A percentile compares a stretch with the other conserved stretches of the same genome.
Conservation (phyloP, 2,888 invertebrate species). For the Stenurella melanura region DNA sequence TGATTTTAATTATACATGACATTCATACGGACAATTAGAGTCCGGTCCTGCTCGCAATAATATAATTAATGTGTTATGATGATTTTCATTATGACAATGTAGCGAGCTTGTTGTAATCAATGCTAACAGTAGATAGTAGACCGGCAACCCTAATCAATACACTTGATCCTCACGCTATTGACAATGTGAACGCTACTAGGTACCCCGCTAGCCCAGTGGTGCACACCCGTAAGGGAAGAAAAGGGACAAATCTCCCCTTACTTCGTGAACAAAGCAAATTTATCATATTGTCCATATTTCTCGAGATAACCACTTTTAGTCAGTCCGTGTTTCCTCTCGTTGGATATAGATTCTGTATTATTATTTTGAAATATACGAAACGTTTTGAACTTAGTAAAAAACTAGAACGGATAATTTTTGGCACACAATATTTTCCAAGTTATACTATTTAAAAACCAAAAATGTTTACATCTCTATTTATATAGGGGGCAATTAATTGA, state of each 20-base stretch:
- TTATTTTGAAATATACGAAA: neutral
- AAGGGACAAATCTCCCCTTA: conserved; percentile 9
- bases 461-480: too few species aligned
- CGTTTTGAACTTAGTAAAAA: too few species aligned
- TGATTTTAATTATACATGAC: neutral
- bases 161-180: conserved; percentile 42
- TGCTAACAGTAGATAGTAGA: conserved; percentile 40
- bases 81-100: conserved; percentile 57
- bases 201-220: conserved; percentile 20
- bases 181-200: conserved; percentile 39
- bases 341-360: neutral
- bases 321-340: neutral
- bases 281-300: conserved; percentile 21
- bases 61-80: conserved; percentile 57
- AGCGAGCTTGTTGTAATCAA: conserved; percentile 45
- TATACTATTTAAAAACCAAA: too few species aligned
- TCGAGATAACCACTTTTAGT: neutral
- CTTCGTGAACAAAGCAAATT: conserved; percentile 17
- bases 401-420: too few species aligned
- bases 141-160: conserved; percentile 42
- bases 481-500: too few species aligned
- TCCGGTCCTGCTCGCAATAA: conserved; percentile 46
- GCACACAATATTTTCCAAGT: too few species aligned
- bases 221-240: neutral
- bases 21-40: neutral